A percentile compares a stretch with the other conserved stretches of the same genome.
Conservation (phyloP, 2,113 vertebrate genomes). For the Falcunculus frontatus region DNA sequence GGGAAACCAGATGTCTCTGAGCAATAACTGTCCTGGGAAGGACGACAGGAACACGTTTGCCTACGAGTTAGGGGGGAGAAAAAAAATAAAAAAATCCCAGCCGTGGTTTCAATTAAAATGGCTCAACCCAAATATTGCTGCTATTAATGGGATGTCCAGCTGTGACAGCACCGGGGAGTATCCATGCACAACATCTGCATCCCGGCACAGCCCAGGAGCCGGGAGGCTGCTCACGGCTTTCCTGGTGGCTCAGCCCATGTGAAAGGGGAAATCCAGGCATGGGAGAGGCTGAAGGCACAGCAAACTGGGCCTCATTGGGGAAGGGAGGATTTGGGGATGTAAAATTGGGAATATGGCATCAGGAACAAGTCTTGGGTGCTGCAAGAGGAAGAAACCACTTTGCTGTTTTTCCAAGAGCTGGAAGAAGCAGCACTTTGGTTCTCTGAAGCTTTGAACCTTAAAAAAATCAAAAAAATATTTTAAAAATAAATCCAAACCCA, state of each 20-base stretch:
- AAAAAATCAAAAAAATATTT: background rate
- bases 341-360: background rate
- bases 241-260: background rate
- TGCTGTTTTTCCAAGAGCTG: background rate
- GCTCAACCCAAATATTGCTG: constrained; percentile 31
- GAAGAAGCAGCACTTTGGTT: background rate
- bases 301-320: background rate
- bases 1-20: constrained; percentile 60
- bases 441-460: background rate
- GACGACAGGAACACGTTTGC: constrained; percentile 31
- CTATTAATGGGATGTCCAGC: constrained; percentile 56
- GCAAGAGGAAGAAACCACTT: rapidly evolving
- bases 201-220: background rate
- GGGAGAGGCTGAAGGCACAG: background rate
- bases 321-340: background rate
- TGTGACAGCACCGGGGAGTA: background rate
- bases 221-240: background rate
- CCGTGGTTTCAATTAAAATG: constrained; percentile 68
- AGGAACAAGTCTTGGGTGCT: background rate
- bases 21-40: constrained; percentile 11
- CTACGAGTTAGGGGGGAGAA: rapidly evolving
- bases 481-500: background rate
- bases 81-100: background rate
- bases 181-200: constrained; percentile 52
- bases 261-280: background rate